Evolutionary conservation across 2,888 invertebrate genomes (phyloP).

Genomic region (Anodontia alba): DNA sequence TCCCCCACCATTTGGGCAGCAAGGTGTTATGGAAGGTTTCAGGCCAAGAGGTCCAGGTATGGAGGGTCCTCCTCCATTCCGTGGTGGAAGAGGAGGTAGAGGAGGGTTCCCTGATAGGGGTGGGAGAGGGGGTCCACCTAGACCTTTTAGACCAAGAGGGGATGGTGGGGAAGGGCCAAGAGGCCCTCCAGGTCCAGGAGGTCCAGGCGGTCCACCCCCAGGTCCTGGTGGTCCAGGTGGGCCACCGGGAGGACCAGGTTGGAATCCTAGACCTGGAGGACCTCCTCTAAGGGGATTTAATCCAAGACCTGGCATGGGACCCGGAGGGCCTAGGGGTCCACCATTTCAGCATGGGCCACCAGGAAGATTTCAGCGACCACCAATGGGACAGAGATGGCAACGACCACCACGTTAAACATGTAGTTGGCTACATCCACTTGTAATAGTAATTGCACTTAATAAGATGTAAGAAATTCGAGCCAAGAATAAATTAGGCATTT

Average conservation of each 20-base stretch:
- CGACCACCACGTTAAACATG: constrained; percentile 40
- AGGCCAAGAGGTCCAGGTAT: constrained; percentile 56
- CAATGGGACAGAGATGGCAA: constrained; percentile 56
- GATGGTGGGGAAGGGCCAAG: constrained; percentile 45
- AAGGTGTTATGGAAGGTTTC: constrained; percentile 39
- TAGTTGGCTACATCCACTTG: no score
- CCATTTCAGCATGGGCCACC: constrained; percentile 46
- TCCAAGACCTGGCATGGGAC: constrained; percentile 42
- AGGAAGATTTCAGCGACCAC: constrained; percentile 54
- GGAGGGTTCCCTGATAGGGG: constrained; percentile 52
- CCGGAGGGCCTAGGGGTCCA: constrained; percentile 47
- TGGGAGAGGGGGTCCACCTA: constrained; percentile 49
- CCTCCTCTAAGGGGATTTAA: constrained; percentile 10
- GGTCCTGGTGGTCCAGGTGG: constrained; percentile 30
- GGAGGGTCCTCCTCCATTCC: constrained; percentile 58
- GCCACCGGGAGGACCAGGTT: constrained; percentile 46
- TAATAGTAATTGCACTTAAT: no score
- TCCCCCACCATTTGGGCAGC: constrained; percentile 54
- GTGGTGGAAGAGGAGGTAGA: constrained; percentile 40
- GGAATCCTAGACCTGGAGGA: constrained; percentile 44
- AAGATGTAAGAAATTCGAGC: no score
- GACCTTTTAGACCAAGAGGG: constrained; percentile 51
- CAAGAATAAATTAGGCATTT: no score
- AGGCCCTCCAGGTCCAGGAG: constrained; percentile 44
- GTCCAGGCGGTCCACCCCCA: constrained; percentile 44